Conservation (phyloP, 2,888 invertebrate species). For the Malacosoma neustria region DNA sequence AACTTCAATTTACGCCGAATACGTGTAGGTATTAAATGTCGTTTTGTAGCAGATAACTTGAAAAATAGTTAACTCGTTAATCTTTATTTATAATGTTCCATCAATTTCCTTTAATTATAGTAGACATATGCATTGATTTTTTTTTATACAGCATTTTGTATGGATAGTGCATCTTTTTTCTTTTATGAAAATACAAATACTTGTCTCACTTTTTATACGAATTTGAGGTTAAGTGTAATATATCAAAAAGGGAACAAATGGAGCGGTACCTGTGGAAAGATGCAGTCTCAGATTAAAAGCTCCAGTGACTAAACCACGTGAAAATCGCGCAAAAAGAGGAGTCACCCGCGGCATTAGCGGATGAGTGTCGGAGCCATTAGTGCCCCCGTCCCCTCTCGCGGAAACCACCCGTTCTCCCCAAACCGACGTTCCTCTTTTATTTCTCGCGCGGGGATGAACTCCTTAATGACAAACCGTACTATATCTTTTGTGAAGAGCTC, state of each 20-base stretch:
- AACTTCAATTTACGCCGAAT: too few species aligned
- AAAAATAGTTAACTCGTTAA: too few species aligned
- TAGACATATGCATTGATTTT: too few species aligned
- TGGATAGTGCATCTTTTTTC: too few species aligned
- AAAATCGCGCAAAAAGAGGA: slow-evolving; percentile 73
- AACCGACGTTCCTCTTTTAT: slow-evolving; percentile 69
- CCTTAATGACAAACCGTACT: slow-evolving; percentile 76
- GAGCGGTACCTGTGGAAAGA: slow-evolving; percentile 53
- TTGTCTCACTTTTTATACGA: neutral
- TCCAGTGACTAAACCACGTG: slow-evolving; percentile 70
- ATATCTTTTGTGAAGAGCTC: slow-evolving; percentile 74
- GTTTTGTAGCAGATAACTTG: too few species aligned
- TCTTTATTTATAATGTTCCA: too few species aligned
- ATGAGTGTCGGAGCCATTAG: slow-evolving; percentile 75
- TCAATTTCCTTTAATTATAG: neutral
- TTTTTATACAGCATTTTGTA: too few species aligned
- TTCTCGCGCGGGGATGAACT: slow-evolving; percentile 75
- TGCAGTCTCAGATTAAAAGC: slow-evolving; percentile 71
- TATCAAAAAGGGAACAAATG: slow-evolving; percentile 34
- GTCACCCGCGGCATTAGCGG: slow-evolving; percentile 75
- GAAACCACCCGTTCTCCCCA: slow-evolving; percentile 35
- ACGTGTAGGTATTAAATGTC: too few species aligned
- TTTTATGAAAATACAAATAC: too few species aligned
- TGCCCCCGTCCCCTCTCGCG: slow-evolving; percentile 35
- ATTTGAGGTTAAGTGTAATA: neutral